phyloP scores from a whole-genome alignment of 2,797 vertebrate genomes.

The Sciaenops ocellatus region DNA sequence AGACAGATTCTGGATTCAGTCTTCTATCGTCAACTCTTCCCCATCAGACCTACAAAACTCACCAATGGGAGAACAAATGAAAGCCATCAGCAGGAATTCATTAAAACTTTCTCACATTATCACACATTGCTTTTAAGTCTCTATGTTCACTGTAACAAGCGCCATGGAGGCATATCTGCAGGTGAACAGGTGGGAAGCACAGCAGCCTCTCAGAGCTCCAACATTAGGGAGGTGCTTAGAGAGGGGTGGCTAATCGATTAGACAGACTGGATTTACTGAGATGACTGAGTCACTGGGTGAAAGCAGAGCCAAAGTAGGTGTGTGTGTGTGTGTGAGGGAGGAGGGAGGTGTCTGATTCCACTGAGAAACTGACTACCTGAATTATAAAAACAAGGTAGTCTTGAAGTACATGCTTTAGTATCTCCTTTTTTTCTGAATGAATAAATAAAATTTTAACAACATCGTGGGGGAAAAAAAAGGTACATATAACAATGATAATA shows the following conservation, averaged over 20 bases:
- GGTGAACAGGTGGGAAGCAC: conserved; percentile 74
- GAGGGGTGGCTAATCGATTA: conserved; percentile 74
- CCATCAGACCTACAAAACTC: conserved; percentile 29
- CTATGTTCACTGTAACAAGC: conserved; percentile 36
- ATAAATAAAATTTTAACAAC: neutral
- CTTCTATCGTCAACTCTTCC: conserved; percentile 27
- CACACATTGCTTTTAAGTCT: conserved; percentile 43
- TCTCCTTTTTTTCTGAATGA: neutral
- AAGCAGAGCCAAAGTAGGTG: conserved; percentile 21
- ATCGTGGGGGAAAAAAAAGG: too few relatives aligned
- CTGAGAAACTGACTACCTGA: conserved; percentile 27
- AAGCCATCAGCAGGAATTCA: conserved; percentile 59
- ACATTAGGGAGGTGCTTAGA: conserved; percentile 56
- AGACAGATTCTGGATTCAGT: conserved; percentile 33
- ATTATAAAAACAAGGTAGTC: conserved; percentile 9
- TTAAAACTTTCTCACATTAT: conserved; percentile 65
- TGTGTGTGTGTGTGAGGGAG: conserved; percentile 28
- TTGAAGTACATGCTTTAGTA: conserved; percentile 7
- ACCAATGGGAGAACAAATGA: conserved; percentile 31
- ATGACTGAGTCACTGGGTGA: conserved; percentile 61
- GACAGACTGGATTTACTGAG: conserved; percentile 72
- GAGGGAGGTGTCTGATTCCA: conserved; percentile 35
- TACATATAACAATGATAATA: too few relatives aligned
- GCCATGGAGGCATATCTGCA: conserved; percentile 53
- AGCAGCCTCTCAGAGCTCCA: conserved; percentile 53